These are phyloP conservation scores for Harpalus rufipes DNA, from an alignment of 2,888 invertebrate species.

Conservation along the genomic window DNA sequence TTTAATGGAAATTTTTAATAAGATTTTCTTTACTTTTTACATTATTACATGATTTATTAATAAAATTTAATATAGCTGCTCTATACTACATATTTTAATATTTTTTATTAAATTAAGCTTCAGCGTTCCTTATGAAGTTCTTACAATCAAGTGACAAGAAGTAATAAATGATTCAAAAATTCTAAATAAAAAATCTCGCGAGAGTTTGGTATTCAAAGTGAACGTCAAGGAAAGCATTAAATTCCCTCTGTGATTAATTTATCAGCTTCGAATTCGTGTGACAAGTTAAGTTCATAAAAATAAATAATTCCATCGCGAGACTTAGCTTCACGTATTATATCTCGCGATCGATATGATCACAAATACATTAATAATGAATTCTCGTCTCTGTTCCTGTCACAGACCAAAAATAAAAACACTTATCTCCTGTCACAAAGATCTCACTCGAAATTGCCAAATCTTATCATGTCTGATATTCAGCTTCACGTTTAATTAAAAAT, in stretches of 20 bases:
- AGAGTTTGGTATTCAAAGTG: constrained; percentile 31
- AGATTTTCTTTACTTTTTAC: background rate
- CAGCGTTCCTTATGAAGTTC: background rate
- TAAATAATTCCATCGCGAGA: constrained; percentile 34
- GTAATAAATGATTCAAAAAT: constrained; percentile 33
- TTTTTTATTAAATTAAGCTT: constrained; percentile 4
- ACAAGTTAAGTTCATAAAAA: constrained; percentile 46
- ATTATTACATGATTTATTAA: background rate
- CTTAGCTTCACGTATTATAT: constrained; percentile 23
- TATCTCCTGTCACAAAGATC: constrained; percentile 13
- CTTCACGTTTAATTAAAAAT: background rate
- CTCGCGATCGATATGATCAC: constrained; percentile 25
- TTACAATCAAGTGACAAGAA: background rate
- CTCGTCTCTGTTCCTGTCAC: background rate
- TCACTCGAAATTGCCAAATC: background rate
- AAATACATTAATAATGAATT: constrained; percentile 42
- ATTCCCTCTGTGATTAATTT: constrained; percentile 27
- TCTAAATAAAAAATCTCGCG: constrained; percentile 18
- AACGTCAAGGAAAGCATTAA: constrained; percentile 10
- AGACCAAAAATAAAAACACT: constrained; percentile 12
- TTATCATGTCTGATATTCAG: background rate
- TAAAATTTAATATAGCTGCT: background rate
- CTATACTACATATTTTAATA: background rate
- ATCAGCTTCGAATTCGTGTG: constrained; percentile 34
- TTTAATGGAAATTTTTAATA: background rate